These are phyloP conservation scores for Dipodomys merriami DNA, from an alignment of 2,113 vertebrate species.

Conservation along the genomic window DNA sequence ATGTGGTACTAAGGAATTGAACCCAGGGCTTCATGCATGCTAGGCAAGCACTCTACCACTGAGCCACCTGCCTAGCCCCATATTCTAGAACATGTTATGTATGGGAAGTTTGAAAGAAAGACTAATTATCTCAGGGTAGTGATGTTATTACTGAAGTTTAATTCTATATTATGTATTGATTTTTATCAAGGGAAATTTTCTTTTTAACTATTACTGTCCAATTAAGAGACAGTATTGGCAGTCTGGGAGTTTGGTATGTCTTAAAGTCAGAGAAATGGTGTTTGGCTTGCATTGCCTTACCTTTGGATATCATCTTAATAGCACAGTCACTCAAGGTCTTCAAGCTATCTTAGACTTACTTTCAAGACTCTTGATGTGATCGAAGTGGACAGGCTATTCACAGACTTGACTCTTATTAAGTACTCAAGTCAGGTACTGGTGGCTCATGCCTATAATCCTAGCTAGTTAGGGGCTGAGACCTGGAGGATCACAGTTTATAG, in stretches of 20 bases:
- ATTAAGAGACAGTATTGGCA: background rate
- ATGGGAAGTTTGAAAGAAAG: background rate
- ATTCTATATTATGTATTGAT: constrained; percentile 19
- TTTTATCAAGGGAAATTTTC: constrained; percentile 9
- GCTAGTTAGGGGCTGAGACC: too few species aligned
- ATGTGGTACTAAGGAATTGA: too few species aligned
- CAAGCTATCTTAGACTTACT: background rate
- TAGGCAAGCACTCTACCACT: too few species aligned
- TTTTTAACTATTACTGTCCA: background rate
- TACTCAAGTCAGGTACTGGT: too few species aligned
- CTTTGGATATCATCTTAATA: constrained; percentile 48
- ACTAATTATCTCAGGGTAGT: constrained; percentile 1
- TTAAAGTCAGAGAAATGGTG: background rate
- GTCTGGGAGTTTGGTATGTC: background rate
- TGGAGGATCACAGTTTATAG: too few species aligned
- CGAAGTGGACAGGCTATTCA: background rate
- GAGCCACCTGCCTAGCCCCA: background rate
- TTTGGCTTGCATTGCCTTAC: background rate
- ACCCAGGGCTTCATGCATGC: too few species aligned
- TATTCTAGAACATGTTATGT: background rate
- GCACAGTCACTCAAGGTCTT: constrained; percentile 25
- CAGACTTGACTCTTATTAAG: background rate
- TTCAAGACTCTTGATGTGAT: background rate
- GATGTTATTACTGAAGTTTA: background rate
- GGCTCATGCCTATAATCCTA: too few species aligned